Evolutionary conservation across 2,797 vertebrate species (phyloP), one percentile per base, ranked within the genome.

Genomic region (Sylvia borin): DNA sequence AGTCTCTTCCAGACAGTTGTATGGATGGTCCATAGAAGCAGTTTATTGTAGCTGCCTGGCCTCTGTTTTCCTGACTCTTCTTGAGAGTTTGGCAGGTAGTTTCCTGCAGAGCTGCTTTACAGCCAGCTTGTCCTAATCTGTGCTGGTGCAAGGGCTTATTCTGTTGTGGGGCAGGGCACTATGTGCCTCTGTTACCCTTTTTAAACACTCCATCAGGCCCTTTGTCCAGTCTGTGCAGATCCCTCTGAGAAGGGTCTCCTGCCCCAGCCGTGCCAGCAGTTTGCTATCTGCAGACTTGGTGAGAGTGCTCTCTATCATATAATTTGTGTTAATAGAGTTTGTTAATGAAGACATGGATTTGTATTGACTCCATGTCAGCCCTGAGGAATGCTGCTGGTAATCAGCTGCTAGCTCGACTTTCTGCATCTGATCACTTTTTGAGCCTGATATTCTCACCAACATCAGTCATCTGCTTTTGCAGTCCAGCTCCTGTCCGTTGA

Each of bases 391-490:
- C 42, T 36, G 13, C n/a, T 67, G 88, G 14, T 45, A 40, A 11
- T 60, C n/a, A 60, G 32, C 74, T 84, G 47, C 62, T 61, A 31
- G 27, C 34, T 60, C 72, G 65, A 38, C 74, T 84, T 77, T 15
- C 58, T 32, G 4, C 0, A 2, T n/a, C 36, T n/a, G 58, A 25
- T 55, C 45, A 51, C 38, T 34, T 68, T 68, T 21, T 79, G 72
- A 74, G 79, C 65, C 32, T 62, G 43, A 24, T 29, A 14, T 5
- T 73, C 45, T 54, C 2, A 1, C 50, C 31, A 22, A 0, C 27
- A 57, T 61, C 4, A 0, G 16, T 62, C 1, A 0, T 64, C 36
- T 74, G n/a, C 45, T 58, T 18, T 55, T 62, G 34, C 22, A 9
- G 45, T 36, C 36, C 66, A 40, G 36, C n/a, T 83, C 68, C 4